Conservation (phyloP, 2,113 vertebrate genomes). For the Alouatta palliata region DNA sequence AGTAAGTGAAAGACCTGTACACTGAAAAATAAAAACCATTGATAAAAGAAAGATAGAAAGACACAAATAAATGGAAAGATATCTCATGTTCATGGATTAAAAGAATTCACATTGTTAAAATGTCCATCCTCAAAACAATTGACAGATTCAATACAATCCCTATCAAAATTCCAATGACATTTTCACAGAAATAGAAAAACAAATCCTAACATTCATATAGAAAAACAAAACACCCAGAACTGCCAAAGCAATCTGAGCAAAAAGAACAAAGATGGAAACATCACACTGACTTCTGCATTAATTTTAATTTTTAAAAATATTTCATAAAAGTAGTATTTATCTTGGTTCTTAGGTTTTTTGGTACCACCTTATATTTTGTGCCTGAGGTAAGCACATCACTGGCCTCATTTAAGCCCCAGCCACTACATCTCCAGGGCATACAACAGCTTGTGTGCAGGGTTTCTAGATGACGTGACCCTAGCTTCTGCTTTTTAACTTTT, state of each 20-base stretch:
- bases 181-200: background rate
- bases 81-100: background rate
- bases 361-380: background rate
- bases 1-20: background rate
- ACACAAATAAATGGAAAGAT: background rate
- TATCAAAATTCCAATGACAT: background rate
- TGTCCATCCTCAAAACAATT: background rate
- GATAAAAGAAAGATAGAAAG: background rate
- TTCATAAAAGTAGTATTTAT: background rate
- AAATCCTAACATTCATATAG: background rate
- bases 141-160: background rate
- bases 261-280: background rate
- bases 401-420: background rate
- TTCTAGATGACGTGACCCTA: background rate
- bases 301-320: slow-evolving; percentile 12
- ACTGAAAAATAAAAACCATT: background rate
- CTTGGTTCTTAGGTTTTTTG: background rate
- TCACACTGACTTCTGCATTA: background rate
- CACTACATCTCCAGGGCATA: background rate
- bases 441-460: background rate
- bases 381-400: background rate
- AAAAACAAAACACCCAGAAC: background rate
- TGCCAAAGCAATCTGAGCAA: background rate
- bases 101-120: background rate
- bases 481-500: background rate